phyloP scores from a whole-genome alignment of 2,113 vertebrate genomes.

The Procapra przewalskii region DNA sequence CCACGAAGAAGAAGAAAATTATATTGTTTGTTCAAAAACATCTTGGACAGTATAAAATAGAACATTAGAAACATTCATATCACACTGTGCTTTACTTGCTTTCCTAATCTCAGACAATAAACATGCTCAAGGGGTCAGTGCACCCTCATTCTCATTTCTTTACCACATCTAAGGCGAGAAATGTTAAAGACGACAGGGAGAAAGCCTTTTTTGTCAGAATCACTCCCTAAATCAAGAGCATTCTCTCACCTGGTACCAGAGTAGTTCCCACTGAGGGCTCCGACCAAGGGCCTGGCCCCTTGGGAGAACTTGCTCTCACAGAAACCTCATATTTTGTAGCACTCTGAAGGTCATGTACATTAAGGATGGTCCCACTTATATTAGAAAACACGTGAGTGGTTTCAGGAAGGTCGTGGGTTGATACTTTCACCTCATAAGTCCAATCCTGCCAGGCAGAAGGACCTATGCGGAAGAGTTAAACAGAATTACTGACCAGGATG shows the following conservation, averaged over 20 bases:
- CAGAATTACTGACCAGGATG: neutral
- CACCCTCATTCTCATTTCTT: neutral
- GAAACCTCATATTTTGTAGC: constrained; percentile 71
- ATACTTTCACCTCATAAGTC: constrained; percentile 81
- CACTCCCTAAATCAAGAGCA: neutral
- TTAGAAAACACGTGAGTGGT: constrained; percentile 63
- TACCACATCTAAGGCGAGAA: neutral
- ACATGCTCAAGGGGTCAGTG: neutral
- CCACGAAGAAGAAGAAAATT: neutral
- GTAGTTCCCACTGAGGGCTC: constrained; percentile 78
- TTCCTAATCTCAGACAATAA: neutral
- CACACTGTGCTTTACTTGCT: neutral
- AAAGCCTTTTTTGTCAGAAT: neutral
- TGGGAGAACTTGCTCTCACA: constrained; percentile 81
- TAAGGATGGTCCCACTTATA: constrained; percentile 63
- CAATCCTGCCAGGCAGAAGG: constrained; percentile 84
- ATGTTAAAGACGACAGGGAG: neutral
- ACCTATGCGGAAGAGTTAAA: constrained; percentile 71
- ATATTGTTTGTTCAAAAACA: neutral
- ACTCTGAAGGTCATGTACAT: constrained; percentile 66
- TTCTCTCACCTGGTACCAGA: constrained; percentile 80
- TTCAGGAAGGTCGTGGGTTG: constrained; percentile 37
- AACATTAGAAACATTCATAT: neutral
- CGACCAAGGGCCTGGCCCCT: constrained; percentile 77
- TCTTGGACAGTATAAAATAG: neutral